phyloP scores from a whole-genome alignment of 35 echinoderm and acorn worm genomes.

The Apostichopus californicus region DNA sequence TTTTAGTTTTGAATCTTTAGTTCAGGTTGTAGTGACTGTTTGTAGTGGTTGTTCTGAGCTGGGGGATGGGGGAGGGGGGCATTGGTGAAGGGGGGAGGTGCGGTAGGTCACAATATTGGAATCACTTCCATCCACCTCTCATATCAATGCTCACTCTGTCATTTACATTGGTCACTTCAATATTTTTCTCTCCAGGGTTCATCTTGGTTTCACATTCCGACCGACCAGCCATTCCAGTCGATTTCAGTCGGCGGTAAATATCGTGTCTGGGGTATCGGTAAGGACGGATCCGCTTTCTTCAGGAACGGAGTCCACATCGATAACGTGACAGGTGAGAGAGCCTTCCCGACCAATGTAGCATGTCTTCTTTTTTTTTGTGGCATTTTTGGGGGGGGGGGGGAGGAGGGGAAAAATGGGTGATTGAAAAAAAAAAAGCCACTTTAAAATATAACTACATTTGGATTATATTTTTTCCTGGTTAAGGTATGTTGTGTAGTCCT shows the following conservation, averaged over 20 bases:
- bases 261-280: conserved; percentile 84
- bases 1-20: too few species aligned
- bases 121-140: background rate
- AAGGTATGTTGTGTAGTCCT: too few species aligned
- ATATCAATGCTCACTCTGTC: background rate
- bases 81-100: too few species aligned
- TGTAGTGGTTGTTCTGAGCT: too few species aligned
- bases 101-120: background rate
- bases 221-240: conserved; percentile 92
- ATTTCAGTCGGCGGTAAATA: conserved; percentile 88
- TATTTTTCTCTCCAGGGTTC: conserved; percentile 60
- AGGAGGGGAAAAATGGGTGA: too few species aligned
- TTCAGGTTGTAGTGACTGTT: too few species aligned
- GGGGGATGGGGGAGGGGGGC: background rate
- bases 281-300: conserved; percentile 92
- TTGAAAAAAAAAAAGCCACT: too few species aligned
- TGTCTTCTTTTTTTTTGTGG: too few species aligned
- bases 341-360: too few species aligned
- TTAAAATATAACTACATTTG: too few species aligned
- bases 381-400: too few species aligned
- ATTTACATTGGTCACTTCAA: background rate
- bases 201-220: conserved; percentile 88
- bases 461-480: too few species aligned
- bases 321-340: conserved; percentile 69
- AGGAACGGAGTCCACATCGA: conserved; percentile 74